Conservation (phyloP, 2,797 vertebrate species). For the Ctenopoma kingsleyae region DNA sequence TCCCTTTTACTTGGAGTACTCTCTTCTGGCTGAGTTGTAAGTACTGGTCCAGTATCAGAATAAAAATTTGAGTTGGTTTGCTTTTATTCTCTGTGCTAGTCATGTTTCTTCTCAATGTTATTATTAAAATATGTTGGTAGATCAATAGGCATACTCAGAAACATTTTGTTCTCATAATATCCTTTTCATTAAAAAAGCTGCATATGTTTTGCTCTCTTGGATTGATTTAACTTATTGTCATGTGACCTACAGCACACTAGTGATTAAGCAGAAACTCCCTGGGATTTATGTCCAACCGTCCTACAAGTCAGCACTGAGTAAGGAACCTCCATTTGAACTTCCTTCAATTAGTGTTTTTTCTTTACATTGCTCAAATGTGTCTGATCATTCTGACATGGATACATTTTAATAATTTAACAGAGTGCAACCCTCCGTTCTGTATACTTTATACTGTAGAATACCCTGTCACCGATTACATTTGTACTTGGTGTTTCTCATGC, state of each 20-base stretch:
- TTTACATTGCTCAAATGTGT: not conserved
- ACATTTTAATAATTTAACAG: not conserved
- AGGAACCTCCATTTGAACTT: conserved; percentile 65
- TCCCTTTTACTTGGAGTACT: conserved; percentile 98
- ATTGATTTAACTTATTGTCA: conserved; percentile 31
- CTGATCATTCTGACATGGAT: not conserved
- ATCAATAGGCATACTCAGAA: not conserved
- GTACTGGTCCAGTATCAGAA: conserved; percentile 66
- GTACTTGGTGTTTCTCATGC: not conserved
- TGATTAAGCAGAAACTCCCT: conserved; percentile 97
- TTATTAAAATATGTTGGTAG: not conserved
- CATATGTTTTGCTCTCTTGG: not conserved
- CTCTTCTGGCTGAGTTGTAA: conserved; percentile 97
- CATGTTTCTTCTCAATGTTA: not conserved
- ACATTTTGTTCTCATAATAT: not conserved
- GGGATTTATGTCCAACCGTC: conserved; percentile 98
- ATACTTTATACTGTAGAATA: not conserved
- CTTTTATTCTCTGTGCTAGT: not conserved
- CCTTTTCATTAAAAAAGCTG: not conserved
- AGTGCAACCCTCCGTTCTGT: not conserved
- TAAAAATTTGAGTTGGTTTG: not conserved
- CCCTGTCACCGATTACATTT: not conserved
- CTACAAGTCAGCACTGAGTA: conserved; percentile 96
- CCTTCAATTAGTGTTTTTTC: not conserved
- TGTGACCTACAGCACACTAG: conserved; percentile 89